Base-by-base conservation (phyloP, 1,140 invertebrate genomes). In the Ganaspis sp. region DNA sequence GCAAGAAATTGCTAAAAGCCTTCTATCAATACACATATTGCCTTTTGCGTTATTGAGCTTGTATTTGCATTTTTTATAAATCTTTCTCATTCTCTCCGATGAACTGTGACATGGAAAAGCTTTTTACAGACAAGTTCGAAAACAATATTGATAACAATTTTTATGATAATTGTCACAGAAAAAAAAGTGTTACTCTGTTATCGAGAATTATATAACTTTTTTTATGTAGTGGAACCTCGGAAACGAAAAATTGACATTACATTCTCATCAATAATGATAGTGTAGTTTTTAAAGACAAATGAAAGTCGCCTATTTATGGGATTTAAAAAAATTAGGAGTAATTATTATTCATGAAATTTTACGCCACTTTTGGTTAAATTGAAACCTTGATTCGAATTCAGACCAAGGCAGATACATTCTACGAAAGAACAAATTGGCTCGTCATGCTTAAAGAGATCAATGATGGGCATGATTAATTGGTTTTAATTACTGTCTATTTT, bases 351-450 rank as follows among this genome's bases (percentile, higher is more conserved):
- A 29, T n/a, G 58, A 5, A 29, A 64, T 64, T 34, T 29, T 29
- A 64, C 23, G 23, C 58, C 58, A 64, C 12, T 64, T 34, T 64
- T 64, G 23, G 58, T 26, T 64, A 64, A 64, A 64, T 64, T 34
- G 58, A 21, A 34, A 64, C 58, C 58, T 64, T 64, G 58, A 64
- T 15, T 64, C 58, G 58, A 64, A 64, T 64, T 29, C 23, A 64
- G 58, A 64, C 23, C 58, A 64, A 64, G 58, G 58, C 58, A 64
- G 45, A 49, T 64, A 64, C 54, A 64, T 64, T 64, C 58, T 15
- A 64, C 58, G 58, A 64, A 64, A 64, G 58, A 64, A 64, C 58
- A 64, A 64, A 64, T 64, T 64, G 58, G 23, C 29, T 64, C 58
- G 58, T 64, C 58, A 64, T 64, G 8, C 58, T 64, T 64, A 64